Percentiles rank a stretch among this genome's conserved stretches.
These are phyloP conservation scores for Tamandua tetradactyla DNA, from an alignment of 2,797 vertebrate genomes.

Conservation along the genomic window DNA sequence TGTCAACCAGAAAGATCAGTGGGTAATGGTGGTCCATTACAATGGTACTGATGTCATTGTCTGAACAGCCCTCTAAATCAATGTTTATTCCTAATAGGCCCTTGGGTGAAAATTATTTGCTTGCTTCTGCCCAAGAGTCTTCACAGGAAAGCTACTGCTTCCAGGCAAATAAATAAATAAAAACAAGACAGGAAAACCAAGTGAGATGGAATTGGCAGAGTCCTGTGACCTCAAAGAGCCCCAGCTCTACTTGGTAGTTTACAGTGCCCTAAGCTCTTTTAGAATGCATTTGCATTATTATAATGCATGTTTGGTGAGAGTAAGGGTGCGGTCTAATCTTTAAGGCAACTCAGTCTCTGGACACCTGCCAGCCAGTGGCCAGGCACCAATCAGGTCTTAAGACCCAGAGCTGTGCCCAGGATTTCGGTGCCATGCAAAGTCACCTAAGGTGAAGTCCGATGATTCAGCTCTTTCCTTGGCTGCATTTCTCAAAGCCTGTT, in stretches of 20 bases:
- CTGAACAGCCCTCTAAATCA: neutral
- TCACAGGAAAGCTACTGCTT: slow-evolving; percentile 35
- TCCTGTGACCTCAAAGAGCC: slow-evolving; percentile 1
- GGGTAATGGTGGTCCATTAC: neutral
- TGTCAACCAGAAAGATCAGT: neutral
- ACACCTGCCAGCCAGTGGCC: neutral
- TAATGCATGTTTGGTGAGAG: neutral
- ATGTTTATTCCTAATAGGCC: neutral
- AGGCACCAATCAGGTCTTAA: neutral
- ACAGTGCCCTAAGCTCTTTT: neutral
- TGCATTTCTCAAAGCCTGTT: slow-evolving; percentile 16
- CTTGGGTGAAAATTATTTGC: neutral
- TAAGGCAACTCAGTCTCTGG: neutral
- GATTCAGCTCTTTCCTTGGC: slow-evolving; percentile 44
- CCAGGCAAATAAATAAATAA: slow-evolving; percentile 44
- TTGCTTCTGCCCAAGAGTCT: neutral
- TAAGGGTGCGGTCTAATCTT: neutral
- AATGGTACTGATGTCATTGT: neutral
- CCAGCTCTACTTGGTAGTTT: neutral
- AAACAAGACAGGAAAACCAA: slow-evolving; percentile 29
- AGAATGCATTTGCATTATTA: slow-evolving; percentile 8
- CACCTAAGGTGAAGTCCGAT: slow-evolving; percentile 50
- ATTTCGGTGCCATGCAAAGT: slow-evolving; percentile 44
- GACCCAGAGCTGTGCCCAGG: neutral
- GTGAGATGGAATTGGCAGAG: slow-evolving; percentile 31